Conservation (phyloP, 53 echinoderm and acorn worm species). For the Temnopleurus reevesii region DNA sequence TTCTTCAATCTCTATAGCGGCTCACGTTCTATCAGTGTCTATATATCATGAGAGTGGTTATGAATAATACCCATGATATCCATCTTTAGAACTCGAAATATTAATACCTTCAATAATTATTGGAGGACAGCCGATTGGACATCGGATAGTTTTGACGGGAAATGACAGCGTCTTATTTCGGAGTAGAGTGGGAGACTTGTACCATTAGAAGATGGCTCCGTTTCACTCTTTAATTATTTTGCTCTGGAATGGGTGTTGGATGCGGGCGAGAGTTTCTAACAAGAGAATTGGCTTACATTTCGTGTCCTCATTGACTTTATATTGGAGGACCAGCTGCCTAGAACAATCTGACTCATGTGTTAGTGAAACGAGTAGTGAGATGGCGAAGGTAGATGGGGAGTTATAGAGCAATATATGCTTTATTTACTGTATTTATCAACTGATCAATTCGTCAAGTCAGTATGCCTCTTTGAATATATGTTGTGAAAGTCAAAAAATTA, state of each 20-base stretch:
- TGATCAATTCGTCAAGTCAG: background rate
- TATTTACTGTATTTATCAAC: background rate
- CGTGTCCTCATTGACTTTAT: background rate
- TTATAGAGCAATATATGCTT: no score
- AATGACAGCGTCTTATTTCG: conserved; percentile 41
- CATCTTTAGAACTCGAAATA: background rate
- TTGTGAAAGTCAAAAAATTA: no score
- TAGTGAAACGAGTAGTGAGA: background rate
- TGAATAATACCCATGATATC: background rate
- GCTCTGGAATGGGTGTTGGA: background rate
- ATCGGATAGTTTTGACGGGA: conserved; percentile 39
- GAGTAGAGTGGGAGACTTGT: background rate
- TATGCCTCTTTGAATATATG: no score
- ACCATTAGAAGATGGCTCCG: background rate
- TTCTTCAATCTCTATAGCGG: background rate
- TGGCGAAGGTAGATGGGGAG: background rate
- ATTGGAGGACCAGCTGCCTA: background rate
- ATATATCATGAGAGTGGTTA: no score
- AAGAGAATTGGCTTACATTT: background rate
- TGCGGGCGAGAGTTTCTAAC: background rate
- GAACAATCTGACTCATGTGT: background rate
- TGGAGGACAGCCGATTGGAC: conserved; percentile 20
- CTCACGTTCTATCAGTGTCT: background rate
- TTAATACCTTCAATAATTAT: conserved; percentile 17
- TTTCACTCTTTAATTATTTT: conserved; percentile 23